A percentile compares a stretch with the other conserved stretches of the same genome.
Conservation (phyloP, 2,113 vertebrate genomes). For the Gambusia holbrooki region DNA sequence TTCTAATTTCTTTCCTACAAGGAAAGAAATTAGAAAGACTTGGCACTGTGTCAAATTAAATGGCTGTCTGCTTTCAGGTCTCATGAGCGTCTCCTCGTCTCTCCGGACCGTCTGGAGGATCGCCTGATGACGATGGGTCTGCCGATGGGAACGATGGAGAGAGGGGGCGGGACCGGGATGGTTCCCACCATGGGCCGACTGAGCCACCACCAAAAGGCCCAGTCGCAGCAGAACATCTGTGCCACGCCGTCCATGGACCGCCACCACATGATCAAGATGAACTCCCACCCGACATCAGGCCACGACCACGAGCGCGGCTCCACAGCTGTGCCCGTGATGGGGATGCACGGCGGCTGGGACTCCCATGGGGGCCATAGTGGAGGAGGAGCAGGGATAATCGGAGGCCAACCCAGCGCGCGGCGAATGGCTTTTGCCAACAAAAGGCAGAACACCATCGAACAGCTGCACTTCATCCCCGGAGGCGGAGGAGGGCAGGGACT, state of each 20-base stretch:
- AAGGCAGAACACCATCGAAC: conserved; percentile 90
- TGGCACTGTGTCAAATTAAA: not conserved
- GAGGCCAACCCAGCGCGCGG: conserved; percentile 72
- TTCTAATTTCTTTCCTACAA: too few species aligned
- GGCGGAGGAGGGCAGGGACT: conserved; percentile 74
- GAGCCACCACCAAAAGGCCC: conserved; percentile 83
- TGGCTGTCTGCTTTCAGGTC: conserved; percentile 57
- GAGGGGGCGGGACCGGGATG: conserved; percentile 60
- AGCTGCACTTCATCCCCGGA: conserved; percentile 89
- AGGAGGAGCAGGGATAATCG: conserved; percentile 52
- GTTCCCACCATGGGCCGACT: conserved; percentile 78
- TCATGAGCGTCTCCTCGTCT: conserved; percentile 76
- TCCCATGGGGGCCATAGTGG: conserved; percentile 57
- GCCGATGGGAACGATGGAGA: conserved; percentile 26
- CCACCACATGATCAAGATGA: conserved; percentile 90
- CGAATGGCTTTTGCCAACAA: conserved; percentile 87
- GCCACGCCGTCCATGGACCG: conserved; percentile 83
- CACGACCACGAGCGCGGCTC: conserved; percentile 74
- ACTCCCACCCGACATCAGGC: conserved; percentile 84
- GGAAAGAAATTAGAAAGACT: too few species aligned
- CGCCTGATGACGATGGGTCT: conserved; percentile 65
- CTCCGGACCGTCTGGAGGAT: conserved; percentile 74
- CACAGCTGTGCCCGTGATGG: conserved; percentile 44
- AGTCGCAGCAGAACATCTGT: conserved; percentile 87
- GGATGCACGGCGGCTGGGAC: conserved; percentile 74